These are phyloP conservation scores for Phthorimaea operculella DNA, from an alignment of 1,140 invertebrate genomes.

Conservation along the genomic window DNA sequence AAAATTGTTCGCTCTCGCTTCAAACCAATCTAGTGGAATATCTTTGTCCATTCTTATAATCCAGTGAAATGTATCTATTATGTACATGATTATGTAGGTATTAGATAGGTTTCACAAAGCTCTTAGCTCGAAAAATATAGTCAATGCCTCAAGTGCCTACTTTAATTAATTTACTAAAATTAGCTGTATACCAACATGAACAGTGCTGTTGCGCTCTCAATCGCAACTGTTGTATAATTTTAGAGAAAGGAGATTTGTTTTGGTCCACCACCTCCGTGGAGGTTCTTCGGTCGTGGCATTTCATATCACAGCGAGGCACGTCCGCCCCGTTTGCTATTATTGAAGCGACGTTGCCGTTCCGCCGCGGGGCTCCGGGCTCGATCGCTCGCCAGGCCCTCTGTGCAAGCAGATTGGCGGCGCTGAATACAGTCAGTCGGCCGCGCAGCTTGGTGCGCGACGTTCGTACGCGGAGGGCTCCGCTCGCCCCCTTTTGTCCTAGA, in stretches of 20 bases:
- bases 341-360: constrained; percentile 52
- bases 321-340: constrained; percentile 54
- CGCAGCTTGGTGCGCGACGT: constrained; percentile 63
- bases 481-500: constrained; percentile 28
- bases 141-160: no score
- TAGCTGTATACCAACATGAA: constrained; percentile 31
- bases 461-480: constrained; percentile 50
- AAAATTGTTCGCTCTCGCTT: no score
- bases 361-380: constrained; percentile 34
- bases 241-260: constrained; percentile 67
- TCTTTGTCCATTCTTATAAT: no score
- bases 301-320: constrained; percentile 47
- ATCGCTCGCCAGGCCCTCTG: constrained; percentile 33
- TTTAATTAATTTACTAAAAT: background rate
- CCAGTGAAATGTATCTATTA: no score
- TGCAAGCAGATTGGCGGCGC: constrained; percentile 22
- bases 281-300: constrained; percentile 50
- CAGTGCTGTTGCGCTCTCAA: constrained; percentile 30
- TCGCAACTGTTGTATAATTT: constrained; percentile 59
- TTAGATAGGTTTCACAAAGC: no score
- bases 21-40: no score
- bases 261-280: constrained; percentile 58
- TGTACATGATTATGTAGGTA: no score
- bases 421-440: constrained; percentile 56
- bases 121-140: no score